phyloP scores from a whole-genome alignment of 1,140 invertebrate species.

The Euura saliciscinereae region DNA sequence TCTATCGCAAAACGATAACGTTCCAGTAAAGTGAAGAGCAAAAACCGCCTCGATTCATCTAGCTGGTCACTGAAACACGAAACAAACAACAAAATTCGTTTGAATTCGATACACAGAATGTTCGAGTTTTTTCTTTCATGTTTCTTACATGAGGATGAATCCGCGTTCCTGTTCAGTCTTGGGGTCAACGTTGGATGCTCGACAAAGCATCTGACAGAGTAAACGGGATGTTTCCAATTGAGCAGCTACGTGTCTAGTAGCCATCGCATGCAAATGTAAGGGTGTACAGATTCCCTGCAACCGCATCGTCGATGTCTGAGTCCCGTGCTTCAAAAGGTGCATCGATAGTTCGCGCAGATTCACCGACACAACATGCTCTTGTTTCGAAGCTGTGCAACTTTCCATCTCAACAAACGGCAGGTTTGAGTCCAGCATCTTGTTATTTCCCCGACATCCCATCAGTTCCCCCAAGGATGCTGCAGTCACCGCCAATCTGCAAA shows the following conservation, averaged over 20 bases:
- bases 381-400: constrained; percentile 83
- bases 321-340: constrained; percentile 75
- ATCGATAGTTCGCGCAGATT: constrained; percentile 83
- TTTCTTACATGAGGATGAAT: constrained; percentile 75
- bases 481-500: constrained; percentile 43
- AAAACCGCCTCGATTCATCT: constrained; percentile 67
- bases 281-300: constrained; percentile 62
- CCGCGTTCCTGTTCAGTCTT: constrained; percentile 73
- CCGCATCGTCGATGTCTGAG: constrained; percentile 55
- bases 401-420: constrained; percentile 84
- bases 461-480: constrained; percentile 54
- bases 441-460: constrained; percentile 46
- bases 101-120: background rate
- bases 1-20: constrained; percentile 79
- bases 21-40: constrained; percentile 76
- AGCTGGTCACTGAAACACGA: constrained; percentile 71
- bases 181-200: constrained; percentile 69
- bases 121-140: constrained; percentile 16
- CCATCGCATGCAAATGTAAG: constrained; percentile 80
- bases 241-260: constrained; percentile 77
- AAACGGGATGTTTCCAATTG: constrained; percentile 79
- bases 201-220: constrained; percentile 76
- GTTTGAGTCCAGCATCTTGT: constrained; percentile 47
- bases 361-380: constrained; percentile 86
- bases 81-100: constrained; percentile 12